These are phyloP conservation scores for Drosophila malerkotliana DNA, from an alignment of 1,140 invertebrate species.

Conservation along the genomic window DNA sequence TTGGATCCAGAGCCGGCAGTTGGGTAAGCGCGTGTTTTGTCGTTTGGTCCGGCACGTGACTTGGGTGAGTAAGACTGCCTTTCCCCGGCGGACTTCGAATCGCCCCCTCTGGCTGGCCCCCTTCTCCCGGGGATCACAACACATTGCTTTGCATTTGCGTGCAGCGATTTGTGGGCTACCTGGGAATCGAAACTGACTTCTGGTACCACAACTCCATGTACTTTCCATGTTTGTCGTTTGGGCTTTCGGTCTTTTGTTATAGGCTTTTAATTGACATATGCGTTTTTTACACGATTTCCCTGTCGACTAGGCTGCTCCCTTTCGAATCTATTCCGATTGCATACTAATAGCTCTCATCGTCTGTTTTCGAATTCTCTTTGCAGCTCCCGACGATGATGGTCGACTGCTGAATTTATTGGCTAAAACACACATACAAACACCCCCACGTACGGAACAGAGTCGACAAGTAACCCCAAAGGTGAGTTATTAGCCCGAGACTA, in stretches of 20 bases:
- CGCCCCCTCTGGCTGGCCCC: neutral
- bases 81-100: slow-evolving; percentile 6
- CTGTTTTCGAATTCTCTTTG: slow-evolving; percentile 39
- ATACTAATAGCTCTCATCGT: slow-evolving; percentile 61
- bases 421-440: slow-evolving; percentile 14
- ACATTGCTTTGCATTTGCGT: slow-evolving; percentile 74
- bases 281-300: slow-evolving; percentile 73
- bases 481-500: slow-evolving; percentile 53
- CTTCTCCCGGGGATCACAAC: neutral
- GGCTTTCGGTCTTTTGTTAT: slow-evolving; percentile 57
- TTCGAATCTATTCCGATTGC: slow-evolving; percentile 37
- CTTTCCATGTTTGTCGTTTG: slow-evolving; percentile 22
- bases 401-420: slow-evolving; percentile 61
- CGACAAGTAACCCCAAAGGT: slow-evolving; percentile 46
- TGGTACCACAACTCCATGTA: slow-evolving; percentile 41
- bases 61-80: slow-evolving; percentile 52
- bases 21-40: slow-evolving; percentile 68
- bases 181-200: slow-evolving; percentile 51
- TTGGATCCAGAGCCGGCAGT: slow-evolving; percentile 37
- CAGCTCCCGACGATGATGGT: slow-evolving; percentile 40
- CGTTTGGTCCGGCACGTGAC: slow-evolving; percentile 70
- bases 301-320: slow-evolving; percentile 28
- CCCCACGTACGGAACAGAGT: neutral
- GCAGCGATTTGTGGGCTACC: slow-evolving; percentile 63
- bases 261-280: slow-evolving; percentile 81